Conservation (phyloP, 2,888 invertebrate genomes). For the Anoncus sp. region DNA sequence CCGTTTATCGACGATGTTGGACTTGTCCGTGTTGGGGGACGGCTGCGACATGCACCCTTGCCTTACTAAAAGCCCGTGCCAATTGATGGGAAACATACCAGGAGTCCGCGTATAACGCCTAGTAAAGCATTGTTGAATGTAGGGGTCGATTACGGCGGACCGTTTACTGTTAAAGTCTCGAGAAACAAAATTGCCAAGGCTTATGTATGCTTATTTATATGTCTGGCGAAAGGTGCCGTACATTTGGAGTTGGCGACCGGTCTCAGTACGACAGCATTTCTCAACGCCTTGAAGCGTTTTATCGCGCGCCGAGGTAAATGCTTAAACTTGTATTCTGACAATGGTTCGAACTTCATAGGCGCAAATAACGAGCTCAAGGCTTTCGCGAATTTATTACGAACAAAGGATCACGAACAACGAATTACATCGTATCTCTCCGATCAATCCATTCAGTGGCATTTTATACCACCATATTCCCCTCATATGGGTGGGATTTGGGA, state of each 20-base stretch:
- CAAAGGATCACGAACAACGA: not conserved
- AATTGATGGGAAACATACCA: too few species aligned
- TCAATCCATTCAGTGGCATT: conserved; percentile 53
- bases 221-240: conserved; percentile 39
- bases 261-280: conserved; percentile 52
- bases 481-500: conserved; percentile 70
- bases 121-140: conserved; percentile 33
- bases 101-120: too few species aligned
- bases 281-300: conserved; percentile 56
- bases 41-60: conserved; percentile 52
- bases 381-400: conserved; percentile 45
- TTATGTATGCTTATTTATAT: conserved; percentile 31
- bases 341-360: conserved; percentile 61
- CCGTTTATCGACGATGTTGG: conserved; percentile 54
- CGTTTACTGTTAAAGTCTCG: not conserved
- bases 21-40: conserved; percentile 58
- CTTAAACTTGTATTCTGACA: conserved; percentile 53
- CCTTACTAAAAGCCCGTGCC: not conserved
- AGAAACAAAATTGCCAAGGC: conserved; percentile 21
- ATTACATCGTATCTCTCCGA: conserved; percentile 1
- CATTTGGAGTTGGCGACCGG: conserved; percentile 61
- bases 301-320: conserved; percentile 56
- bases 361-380: conserved; percentile 54
- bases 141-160: conserved; percentile 59
- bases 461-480: conserved; percentile 57